These are phyloP conservation scores for Eupsilia transversa DNA, from an alignment of 2,888 invertebrate genomes.

Conservation along the genomic window DNA sequence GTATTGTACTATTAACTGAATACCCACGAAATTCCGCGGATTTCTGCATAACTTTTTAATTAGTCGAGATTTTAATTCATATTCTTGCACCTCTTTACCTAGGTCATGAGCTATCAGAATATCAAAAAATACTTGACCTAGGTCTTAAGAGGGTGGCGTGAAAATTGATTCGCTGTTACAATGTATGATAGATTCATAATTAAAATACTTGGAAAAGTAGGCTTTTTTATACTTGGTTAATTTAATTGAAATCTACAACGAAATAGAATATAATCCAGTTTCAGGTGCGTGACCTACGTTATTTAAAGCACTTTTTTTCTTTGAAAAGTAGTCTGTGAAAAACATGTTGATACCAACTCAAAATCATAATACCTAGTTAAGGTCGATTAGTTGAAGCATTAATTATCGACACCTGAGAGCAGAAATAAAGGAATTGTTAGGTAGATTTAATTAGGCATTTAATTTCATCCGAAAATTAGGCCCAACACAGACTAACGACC, in stretches of 20 bases:
- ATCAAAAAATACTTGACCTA: too few relatives aligned
- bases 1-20: too few relatives aligned
- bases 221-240: neutral
- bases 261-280: neutral
- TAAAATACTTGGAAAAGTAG: neutral
- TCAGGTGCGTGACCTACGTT: neutral
- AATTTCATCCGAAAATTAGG: neutral
- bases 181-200: too few relatives aligned
- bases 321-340: neutral
- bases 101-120: too few relatives aligned
- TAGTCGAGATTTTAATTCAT: too few relatives aligned
- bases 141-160: too few relatives aligned
- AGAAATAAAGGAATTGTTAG: neutral
- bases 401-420: too few relatives aligned
- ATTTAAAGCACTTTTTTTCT: neutral
- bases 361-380: neutral
- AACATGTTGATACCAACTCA: neutral
- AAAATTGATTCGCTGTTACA: too few relatives aligned
- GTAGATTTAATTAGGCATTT: neutral
- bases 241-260: neutral
- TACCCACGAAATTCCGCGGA: too few relatives aligned
- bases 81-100: too few relatives aligned
- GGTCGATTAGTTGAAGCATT: neutral
- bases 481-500: neutral
- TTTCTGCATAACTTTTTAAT: too few relatives aligned